Base-by-base conservation (phyloP, 2,113 vertebrate species). In the Leptobrachium leishanense region DNA sequence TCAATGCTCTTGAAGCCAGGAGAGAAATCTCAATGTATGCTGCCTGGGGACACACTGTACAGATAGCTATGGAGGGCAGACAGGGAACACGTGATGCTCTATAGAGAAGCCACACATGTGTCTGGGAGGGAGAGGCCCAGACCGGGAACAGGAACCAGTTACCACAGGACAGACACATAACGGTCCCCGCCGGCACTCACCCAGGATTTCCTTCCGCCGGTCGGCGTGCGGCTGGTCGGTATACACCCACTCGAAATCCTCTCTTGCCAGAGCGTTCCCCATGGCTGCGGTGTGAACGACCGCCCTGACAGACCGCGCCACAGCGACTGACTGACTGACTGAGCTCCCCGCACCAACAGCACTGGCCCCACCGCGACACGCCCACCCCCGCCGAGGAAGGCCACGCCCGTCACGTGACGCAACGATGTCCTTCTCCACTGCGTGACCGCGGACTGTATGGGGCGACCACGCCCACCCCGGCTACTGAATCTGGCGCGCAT, bases 171-270 rank as follows among this genome's bases (percentile, higher is more conserved):
- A 70, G 68, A 31, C 20, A 31, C 20, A 31, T 50, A 50, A 50
- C 46, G 46, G 46, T 46, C 70, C n/a, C 13, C 8, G 0, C 59
- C 2, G 40, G 2, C 9, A 44, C 96, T 96, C 89, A 98, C 97
- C 95, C 78, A 98, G 81, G 44, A 98, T 98, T 84, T 94, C 92
- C 81, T 90, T 94, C 75, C 97, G 94, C 72, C 96, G 88, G 83
- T 92, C 90, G 0, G 96, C 94, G n/a, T 98, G 97, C 0, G 96
- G 97, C 89, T 98, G 92, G 74, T 98, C 97, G 2, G 94, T 95
- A 55, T 98, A 98, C 1, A 96, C 95, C 97, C 97, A 98, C 64
- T 98, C 96, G 72, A 93, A 98, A 76, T 98, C 97, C 2, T 97
- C 95, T 0, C 96, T 94, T 0, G 91, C 90, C 0, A 96, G 93